These are phyloP conservation scores for Pollenia amentaria DNA, from an alignment of 2,888 invertebrate genomes.

Conservation along the genomic window DNA sequence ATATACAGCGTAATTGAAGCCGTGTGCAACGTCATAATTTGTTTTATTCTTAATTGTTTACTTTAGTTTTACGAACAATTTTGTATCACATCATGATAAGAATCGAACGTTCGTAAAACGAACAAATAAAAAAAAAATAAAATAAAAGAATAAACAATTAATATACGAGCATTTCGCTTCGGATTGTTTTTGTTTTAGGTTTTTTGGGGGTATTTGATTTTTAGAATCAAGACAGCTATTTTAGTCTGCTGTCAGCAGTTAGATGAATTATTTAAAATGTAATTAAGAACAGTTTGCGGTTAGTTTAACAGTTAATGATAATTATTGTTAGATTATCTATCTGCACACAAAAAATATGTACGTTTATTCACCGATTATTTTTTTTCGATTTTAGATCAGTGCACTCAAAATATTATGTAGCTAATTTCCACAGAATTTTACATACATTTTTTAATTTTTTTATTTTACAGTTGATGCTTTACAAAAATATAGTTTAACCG, in stretches of 20 bases:
- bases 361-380: too few species aligned
- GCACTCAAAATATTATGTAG: too few species aligned
- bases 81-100: constrained; percentile 43
- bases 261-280: not conserved
- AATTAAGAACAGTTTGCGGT: not conserved
- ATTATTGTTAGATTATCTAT: too few species aligned
- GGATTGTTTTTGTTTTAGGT: not conserved
- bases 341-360: too few species aligned
- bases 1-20: not conserved
- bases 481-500: too few species aligned
- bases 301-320: too few species aligned
- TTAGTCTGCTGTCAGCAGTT: constrained; percentile 6
- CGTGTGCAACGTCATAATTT: constrained; percentile 33
- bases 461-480: too few species aligned
- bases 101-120: constrained; percentile 21
- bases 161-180: not conserved
- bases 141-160: constrained; percentile 5
- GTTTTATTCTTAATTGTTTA: constrained; percentile 18
- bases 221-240: not conserved
- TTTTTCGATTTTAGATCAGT: too few species aligned
- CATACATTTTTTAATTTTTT: too few species aligned
- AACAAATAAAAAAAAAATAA: not conserved
- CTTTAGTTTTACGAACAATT: constrained; percentile 10
- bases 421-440: too few species aligned
- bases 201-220: constrained; percentile 14